Base-by-base conservation (phyloP, 2,888 invertebrate species). In the Parnassius mnemosyne region DNA sequence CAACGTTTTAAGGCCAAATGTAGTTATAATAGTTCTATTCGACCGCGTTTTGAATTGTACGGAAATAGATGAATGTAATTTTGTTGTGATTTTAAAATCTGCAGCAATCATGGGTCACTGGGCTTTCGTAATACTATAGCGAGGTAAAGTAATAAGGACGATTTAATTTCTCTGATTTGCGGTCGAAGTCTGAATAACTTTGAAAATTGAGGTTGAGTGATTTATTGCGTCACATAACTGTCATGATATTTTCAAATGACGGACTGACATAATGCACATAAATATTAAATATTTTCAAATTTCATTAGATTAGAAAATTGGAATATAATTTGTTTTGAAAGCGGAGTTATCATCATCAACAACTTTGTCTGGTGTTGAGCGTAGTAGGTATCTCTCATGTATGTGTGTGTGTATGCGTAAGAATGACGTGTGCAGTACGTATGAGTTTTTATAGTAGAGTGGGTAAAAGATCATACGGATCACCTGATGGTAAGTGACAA, bases 11-110 rank as follows among this genome's bases (percentile, higher is more conserved):
- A 79, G 81, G 71, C 79, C 85, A 90, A 90, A 91, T 90, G 89
- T 73, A 83, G 83, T 91, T 90, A 89, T 91, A 91, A 91, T 91
- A 75, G 88, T 75, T 75, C 69, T 65, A 55, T 71, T 75, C 71
- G 69, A 73, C 75, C 73, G 77, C 34, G 43, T 57, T 80, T 76
- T 72, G 72, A 85, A 84, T 87, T 86, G 85, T 87, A 88, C 71
- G 71, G 71, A 76, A 75, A 76, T 80, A 77, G 75, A 72, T 71
- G 68, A 75, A 73, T 70, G 75, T 80, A 75, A 79, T 80, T 83
- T 80, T 78, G 75, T 78, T 80, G 73, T 76, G 77, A 77, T 76
- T 78, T 70, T 70, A 65, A 65, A 72, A 67, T 76, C 77, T 72
- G 76, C 78, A 75, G 75, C 61, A 66, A 79, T 80, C 77, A 79